Evolutionary conservation across 2,113 vertebrate genomes (phyloP), one percentile per base, ranked within the genome.

Genomic region (Gymnobelideus leadbeateri): DNA sequence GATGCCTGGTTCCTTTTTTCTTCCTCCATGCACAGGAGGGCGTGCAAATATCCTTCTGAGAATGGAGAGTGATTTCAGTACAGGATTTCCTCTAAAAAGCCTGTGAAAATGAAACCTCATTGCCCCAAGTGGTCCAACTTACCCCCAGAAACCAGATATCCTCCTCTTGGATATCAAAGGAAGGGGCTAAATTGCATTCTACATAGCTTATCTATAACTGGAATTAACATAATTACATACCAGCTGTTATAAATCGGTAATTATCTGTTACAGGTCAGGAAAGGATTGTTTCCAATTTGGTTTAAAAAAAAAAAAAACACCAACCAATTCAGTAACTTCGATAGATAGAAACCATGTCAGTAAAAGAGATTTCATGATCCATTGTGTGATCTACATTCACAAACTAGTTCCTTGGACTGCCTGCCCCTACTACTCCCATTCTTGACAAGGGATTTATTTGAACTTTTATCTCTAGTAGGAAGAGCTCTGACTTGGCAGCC

Each of bases 181-280:
- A 97, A 91, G 92, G 89, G 12, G 61, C 92, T 95, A 89, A 93
- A 26, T 94, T 94, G 54, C 52, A 57, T 95, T 96, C 55, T 23
- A 77, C 93, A 90, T 2, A 57, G 90, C 26, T 92, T 96, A 51
- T 77, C 25, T 94, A 12, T 92, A 8, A 46, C 28, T 90, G n/a
- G 84, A 2, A 92, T 94, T 93, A 97, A 92, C 89, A 90, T 92
- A 95, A 96, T 95, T 94, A 97, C 54, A 90, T 0, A 46, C 5
- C 57, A 93, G 8, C 28, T 24, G 23, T 61, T 96, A 16, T 91
- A 93, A 96, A 94, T 57, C 90, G 94, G 8, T n/a, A 96, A n/a
- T 28, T 84, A 31, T 52, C 47, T 96, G 91, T 95, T 92, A 14
- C 26, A 97, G 92, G 26, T 84, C 94, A 94, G 92, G n/a, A 97